Percentiles rank a stretch among this genome's conserved stretches.
phyloP scores from a whole-genome alignment of 2,888 invertebrate species.

The Phyto melanocephala region DNA sequence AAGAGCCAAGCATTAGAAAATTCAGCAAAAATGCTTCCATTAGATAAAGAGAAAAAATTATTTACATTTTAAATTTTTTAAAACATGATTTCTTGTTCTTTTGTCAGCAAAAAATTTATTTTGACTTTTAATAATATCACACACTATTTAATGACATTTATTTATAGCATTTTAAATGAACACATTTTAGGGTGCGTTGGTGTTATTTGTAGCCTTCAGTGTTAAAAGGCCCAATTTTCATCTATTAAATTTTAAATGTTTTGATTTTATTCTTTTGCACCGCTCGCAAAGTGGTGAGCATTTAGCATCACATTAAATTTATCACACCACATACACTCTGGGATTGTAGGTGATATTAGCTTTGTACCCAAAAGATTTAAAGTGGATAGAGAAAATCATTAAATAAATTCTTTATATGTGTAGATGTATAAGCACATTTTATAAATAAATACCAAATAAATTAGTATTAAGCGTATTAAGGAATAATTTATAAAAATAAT shows the following conservation, averaged over 20 bases:
- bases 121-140: slow-evolving; percentile 25
- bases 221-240: slow-evolving; percentile 5
- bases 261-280: neutral
- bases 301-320: slow-evolving; percentile 35
- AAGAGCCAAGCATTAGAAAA: too few species aligned
- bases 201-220: slow-evolving; percentile 42
- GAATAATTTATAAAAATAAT: too few species aligned
- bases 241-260: slow-evolving; percentile 7
- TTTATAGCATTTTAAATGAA: slow-evolving; percentile 42
- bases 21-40: too few species aligned
- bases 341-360: neutral
- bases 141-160: slow-evolving; percentile 28
- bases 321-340: slow-evolving; percentile 1
- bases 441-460: neutral
- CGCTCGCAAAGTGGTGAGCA: slow-evolving; percentile 13
- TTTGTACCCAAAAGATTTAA: neutral
- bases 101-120: too few species aligned
- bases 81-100: too few species aligned
- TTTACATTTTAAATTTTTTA: too few species aligned
- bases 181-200: slow-evolving; percentile 27
- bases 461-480: slow-evolving; percentile 3
- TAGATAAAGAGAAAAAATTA: too few species aligned
- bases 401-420: neutral
- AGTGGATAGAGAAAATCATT: neutral
- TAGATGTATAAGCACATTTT: neutral